These are phyloP conservation scores for Nowickia ferox DNA, from an alignment of 2,888 invertebrate species.

Conservation along the genomic window DNA sequence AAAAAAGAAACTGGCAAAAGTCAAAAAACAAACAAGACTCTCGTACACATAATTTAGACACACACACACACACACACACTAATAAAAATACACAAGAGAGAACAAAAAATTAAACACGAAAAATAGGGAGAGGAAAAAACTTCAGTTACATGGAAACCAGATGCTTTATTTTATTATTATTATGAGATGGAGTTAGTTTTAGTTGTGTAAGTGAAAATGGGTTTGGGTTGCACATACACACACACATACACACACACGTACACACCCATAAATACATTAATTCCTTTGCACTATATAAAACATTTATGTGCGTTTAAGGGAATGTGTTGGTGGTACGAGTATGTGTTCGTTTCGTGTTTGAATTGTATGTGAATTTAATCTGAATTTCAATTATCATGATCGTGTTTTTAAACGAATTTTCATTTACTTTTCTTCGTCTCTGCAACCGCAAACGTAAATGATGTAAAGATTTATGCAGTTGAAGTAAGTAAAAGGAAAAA, in stretches of 20 bases:
- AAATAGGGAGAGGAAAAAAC: constrained; percentile 26
- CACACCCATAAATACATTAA: constrained; percentile 7
- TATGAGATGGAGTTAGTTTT: constrained; percentile 55
- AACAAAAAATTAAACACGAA: constrained; percentile 6
- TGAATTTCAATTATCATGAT: constrained; percentile 58
- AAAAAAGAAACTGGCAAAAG: neutral
- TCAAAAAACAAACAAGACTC: constrained; percentile 10
- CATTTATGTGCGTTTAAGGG: neutral
- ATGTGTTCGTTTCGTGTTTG: neutral
- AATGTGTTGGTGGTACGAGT: neutral
- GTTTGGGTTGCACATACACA: neutral
- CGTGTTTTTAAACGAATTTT: constrained; percentile 41
- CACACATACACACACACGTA: neutral
- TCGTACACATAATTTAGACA: neutral
- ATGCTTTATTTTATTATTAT: constrained; percentile 59
- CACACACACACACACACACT: neutral
- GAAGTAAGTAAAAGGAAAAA: neutral
- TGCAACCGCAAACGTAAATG: constrained; percentile 26
- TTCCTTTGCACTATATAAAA: constrained; percentile 12
- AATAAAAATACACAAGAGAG: constrained; percentile 16
- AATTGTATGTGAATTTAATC: constrained; percentile 21
- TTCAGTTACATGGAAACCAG: constrained; percentile 67
- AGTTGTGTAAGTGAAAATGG: constrained; percentile 25
- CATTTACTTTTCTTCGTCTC: constrained; percentile 19
- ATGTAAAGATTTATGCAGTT: constrained; percentile 25